These are phyloP conservation scores for Arion vulgaris DNA, from an alignment of 1,140 invertebrate genomes.

Conservation along the genomic window DNA sequence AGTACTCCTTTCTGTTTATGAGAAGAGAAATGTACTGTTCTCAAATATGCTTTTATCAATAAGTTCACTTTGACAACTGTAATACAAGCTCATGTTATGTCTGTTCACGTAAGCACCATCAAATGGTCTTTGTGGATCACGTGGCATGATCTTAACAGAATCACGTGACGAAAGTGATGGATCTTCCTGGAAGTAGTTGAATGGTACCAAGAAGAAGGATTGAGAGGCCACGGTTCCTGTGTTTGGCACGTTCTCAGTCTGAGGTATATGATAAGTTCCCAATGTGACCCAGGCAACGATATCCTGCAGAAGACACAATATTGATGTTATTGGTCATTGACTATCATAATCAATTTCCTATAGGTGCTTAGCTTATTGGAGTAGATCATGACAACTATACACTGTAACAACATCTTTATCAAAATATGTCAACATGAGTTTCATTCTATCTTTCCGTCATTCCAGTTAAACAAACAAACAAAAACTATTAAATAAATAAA, in stretches of 20 bases:
- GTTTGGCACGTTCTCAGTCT: constrained; percentile 61
- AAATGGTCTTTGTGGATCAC: constrained; percentile 41
- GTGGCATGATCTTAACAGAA: constrained; percentile 75
- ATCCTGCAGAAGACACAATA: constrained; percentile 49
- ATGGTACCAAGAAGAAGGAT: constrained; percentile 59
- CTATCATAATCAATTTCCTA: too few species aligned
- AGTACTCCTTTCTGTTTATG: neutral
- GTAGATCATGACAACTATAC: too few species aligned
- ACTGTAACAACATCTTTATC: too few species aligned
- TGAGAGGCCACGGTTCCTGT: constrained; percentile 51
- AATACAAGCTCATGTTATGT: constrained; percentile 32
- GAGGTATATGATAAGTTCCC: constrained; percentile 62
- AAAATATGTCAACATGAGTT: too few species aligned
- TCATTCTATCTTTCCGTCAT: too few species aligned
- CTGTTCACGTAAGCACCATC: constrained; percentile 49
- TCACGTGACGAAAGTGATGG: constrained; percentile 57
- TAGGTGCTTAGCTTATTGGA: too few species aligned
- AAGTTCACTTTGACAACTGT: neutral
- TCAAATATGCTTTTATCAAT: neutral
- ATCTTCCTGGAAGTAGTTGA: constrained; percentile 66
- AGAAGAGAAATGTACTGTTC: constrained; percentile 22
- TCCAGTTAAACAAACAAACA: too few species aligned
- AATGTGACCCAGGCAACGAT: constrained; percentile 66
- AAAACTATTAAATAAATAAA: too few species aligned
- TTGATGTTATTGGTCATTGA: too few species aligned